Evolutionary conservation across 2,797 vertebrate species (phyloP).

Genomic region (Chromis chromis): DNA sequence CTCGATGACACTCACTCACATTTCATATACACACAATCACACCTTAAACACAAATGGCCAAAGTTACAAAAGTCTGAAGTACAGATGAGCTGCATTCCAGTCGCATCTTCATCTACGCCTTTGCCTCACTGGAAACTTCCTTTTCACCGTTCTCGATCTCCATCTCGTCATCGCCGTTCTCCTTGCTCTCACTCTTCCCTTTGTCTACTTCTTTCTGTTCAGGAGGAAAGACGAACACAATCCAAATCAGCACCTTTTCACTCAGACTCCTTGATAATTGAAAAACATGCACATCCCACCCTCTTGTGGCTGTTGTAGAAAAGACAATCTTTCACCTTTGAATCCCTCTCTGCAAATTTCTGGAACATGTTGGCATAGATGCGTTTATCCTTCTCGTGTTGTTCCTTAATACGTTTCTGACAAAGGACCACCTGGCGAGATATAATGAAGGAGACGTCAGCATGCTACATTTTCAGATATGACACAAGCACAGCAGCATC

Average conservation of each 20-base stretch:
- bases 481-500: neutral
- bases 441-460: neutral
- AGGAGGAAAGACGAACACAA: neutral
- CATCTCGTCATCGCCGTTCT: conserved; percentile 66
- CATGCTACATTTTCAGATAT: neutral
- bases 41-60: conserved; percentile 69
- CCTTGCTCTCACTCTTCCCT: conserved; percentile 59
- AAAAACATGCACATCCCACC: conserved; percentile 21
- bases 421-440: conserved; percentile 83
- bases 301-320: conserved; percentile 52
- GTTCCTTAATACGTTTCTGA: conserved; percentile 92
- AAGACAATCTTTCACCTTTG: conserved; percentile 85
- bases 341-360: conserved; percentile 92
- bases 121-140: conserved; percentile 55
- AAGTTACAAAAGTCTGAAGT: conserved; percentile 75
- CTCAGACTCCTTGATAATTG: neutral
- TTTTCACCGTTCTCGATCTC: conserved; percentile 68
- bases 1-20: conserved; percentile 50
- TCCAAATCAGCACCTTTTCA: neutral
- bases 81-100: conserved; percentile 52
- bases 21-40: conserved; percentile 31
- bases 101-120: conserved; percentile 56
- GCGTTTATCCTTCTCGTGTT: conserved; percentile 94
- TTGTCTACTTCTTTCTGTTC: conserved; percentile 79
- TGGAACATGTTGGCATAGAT: conserved; percentile 99